Percentiles rank a stretch among this genome's conserved stretches.
Evolutionary conservation across 2,113 vertebrate species (phyloP).

Genomic region (Phylloscopus trochiloides): DNA sequence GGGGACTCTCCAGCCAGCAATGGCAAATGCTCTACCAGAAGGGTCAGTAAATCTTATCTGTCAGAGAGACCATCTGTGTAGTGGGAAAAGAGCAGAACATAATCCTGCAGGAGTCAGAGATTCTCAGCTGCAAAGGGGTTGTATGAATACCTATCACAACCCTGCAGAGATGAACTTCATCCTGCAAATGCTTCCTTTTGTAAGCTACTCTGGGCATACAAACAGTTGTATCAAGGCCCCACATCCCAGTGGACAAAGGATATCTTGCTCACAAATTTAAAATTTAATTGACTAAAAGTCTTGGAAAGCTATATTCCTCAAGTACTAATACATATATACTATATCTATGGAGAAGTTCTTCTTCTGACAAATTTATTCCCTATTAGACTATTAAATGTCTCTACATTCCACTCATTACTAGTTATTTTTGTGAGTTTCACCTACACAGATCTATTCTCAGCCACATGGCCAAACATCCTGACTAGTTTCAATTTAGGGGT

Average conservation of each 20-base stretch:
- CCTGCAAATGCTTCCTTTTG: background rate
- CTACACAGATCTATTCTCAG: background rate
- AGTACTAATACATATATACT: background rate
- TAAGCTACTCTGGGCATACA: background rate
- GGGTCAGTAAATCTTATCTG: background rate
- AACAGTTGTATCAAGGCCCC: background rate
- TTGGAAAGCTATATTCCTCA: background rate
- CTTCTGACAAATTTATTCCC: background rate
- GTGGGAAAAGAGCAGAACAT: background rate
- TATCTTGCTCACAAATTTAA: background rate
- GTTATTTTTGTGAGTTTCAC: slow-evolving; percentile 1
- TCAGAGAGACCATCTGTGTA: background rate
- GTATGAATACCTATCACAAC: background rate
- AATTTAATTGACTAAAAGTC: background rate
- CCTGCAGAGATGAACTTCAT: background rate
- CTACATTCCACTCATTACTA: background rate
- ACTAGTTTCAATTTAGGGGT: background rate
- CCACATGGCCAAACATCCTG: slow-evolving; percentile 17
- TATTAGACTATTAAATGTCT: background rate
- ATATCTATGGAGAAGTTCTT: background rate
- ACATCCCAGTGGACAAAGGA: background rate
- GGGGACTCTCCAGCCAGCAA: background rate
- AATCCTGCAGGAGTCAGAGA: background rate
- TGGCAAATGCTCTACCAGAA: background rate
- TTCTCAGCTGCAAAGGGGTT: background rate